Evolutionary conservation across 2,888 invertebrate species (phyloP).

Genomic region (Cenopis cana): DNA sequence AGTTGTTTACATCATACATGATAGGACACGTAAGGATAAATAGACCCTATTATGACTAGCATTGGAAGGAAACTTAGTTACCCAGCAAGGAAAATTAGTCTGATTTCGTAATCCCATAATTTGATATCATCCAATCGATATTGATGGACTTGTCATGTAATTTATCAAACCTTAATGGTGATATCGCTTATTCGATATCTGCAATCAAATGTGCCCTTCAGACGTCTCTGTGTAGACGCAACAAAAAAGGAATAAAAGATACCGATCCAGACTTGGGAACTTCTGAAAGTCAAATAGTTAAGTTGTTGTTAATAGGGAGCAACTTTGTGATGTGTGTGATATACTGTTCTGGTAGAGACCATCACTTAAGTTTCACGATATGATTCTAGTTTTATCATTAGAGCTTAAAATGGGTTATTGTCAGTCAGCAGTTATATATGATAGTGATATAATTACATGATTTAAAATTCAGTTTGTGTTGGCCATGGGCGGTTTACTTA

Average conservation of each 20-base stretch:
- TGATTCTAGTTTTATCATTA: neutral
- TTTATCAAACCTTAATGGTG: slow-evolving; percentile 6
- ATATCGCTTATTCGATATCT: slow-evolving; percentile 9
- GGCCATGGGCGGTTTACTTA: too few species aligned
- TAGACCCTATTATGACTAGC: slow-evolving; percentile 4
- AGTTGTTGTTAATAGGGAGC: slow-evolving; percentile 17
- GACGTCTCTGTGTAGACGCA: slow-evolving; percentile 14
- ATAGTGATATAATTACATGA: too few species aligned
- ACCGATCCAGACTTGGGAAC: slow-evolving; percentile 32
- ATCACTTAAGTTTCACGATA: slow-evolving; percentile 7
- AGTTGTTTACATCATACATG: too few species aligned
- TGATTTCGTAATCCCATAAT: neutral
- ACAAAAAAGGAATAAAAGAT: slow-evolving; percentile 32
- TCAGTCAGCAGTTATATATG: too few species aligned
- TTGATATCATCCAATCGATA: neutral
- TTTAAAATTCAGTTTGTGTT: too few species aligned
- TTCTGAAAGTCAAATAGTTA: slow-evolving; percentile 37
- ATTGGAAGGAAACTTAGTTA: slow-evolving; percentile 6
- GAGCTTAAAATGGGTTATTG: neutral
- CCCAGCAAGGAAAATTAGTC: neutral
- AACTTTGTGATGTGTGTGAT: slow-evolving; percentile 21
- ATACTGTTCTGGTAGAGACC: slow-evolving; percentile 7
- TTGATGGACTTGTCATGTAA: neutral
- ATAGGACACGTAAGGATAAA: too few species aligned
- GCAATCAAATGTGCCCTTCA: slow-evolving; percentile 28